Percentiles rank a stretch among this genome's conserved stretches.
phyloP scores from a whole-genome alignment of 2,888 invertebrate species.

The Theristus sp. region DNA sequence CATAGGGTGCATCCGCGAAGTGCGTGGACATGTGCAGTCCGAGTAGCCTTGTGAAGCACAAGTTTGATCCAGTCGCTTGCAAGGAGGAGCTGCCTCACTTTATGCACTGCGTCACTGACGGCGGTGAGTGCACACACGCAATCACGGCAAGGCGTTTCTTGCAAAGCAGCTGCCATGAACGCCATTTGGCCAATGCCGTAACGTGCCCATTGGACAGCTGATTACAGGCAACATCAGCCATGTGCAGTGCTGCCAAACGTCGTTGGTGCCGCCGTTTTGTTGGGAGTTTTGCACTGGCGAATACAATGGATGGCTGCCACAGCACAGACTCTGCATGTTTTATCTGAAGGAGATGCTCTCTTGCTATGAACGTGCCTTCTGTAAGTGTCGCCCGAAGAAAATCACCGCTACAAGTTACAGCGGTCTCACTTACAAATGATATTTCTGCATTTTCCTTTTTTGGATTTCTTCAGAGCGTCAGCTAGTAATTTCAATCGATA shows the following conservation, averaged over 20 bases:
- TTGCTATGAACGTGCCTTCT: slow-evolving; percentile 6
- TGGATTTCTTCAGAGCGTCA: too few relatives aligned
- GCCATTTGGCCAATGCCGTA: too few relatives aligned
- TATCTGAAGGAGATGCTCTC: slow-evolving; percentile 6
- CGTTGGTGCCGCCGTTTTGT: slow-evolving; percentile 7
- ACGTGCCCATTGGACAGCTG: too few relatives aligned
- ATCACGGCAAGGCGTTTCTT: too few relatives aligned
- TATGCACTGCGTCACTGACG: slow-evolving; percentile 6
- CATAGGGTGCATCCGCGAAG: slow-evolving; percentile 49
- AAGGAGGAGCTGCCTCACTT: slow-evolving; percentile 1
- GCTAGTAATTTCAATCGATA: too few relatives aligned
- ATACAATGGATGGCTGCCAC: not conserved
- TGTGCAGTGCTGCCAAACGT: slow-evolving; percentile 5
- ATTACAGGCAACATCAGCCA: slow-evolving; percentile 7
- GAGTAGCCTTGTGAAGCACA: not conserved
- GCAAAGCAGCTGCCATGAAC: too few relatives aligned
- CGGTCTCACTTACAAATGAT: too few relatives aligned
- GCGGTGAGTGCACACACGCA: too few relatives aligned
- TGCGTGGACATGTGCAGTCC: slow-evolving; percentile 54
- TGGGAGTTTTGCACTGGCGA: slow-evolving; percentile 7
- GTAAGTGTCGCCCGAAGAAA: too few relatives aligned
- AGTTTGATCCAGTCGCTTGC: slow-evolving; percentile 7
- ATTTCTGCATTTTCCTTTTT: too few relatives aligned
- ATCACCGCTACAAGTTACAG: too few relatives aligned
- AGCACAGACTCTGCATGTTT: slow-evolving; percentile 6